A percentile compares a stretch with the other conserved stretches of the same genome.
Conservation (phyloP, 2,888 invertebrate species). For the Dorcus parallelipipedus region DNA sequence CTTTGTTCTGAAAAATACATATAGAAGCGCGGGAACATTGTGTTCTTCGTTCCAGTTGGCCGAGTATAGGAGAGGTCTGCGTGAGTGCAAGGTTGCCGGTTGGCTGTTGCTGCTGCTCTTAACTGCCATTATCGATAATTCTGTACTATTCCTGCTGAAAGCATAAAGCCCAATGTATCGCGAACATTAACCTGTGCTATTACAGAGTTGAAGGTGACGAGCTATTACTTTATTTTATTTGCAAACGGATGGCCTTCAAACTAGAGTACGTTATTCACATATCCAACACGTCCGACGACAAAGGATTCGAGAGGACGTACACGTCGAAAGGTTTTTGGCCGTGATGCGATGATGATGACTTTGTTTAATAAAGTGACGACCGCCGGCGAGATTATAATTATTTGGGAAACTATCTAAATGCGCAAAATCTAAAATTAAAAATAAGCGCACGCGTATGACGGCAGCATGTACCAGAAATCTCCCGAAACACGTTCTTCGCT, state of each 20-base stretch:
- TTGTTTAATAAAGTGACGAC: too few relatives aligned
- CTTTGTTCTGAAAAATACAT: slow-evolving; percentile 7
- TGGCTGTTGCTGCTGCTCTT: too few relatives aligned
- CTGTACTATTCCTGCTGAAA: not conserved
- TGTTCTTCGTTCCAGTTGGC: slow-evolving; percentile 10
- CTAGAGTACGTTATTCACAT: slow-evolving; percentile 6
- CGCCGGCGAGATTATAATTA: too few relatives aligned
- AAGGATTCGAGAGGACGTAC: too few relatives aligned
- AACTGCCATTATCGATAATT: slow-evolving; percentile 6
- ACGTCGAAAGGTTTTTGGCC: too few relatives aligned
- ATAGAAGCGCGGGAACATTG: slow-evolving; percentile 1
- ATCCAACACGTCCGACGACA: not conserved
- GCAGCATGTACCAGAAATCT: too few relatives aligned
- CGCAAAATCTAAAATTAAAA: slow-evolving; percentile 12
- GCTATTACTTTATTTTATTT: slow-evolving; percentile 8
- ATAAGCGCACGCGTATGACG: slow-evolving; percentile 5
- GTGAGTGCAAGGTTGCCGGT: not conserved
- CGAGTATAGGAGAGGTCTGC: slow-evolving; percentile 7
- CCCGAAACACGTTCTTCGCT: too few relatives aligned
- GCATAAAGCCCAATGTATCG: slow-evolving; percentile 5
- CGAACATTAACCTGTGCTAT: slow-evolving; percentile 12
- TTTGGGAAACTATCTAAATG: not conserved
- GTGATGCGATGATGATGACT: too few relatives aligned
- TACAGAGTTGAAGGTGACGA: slow-evolving; percentile 13
- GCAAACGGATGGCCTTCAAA: slow-evolving; percentile 8